Conservation (phyloP, 2,888 invertebrate genomes). For the Hemithea aestivaria region DNA sequence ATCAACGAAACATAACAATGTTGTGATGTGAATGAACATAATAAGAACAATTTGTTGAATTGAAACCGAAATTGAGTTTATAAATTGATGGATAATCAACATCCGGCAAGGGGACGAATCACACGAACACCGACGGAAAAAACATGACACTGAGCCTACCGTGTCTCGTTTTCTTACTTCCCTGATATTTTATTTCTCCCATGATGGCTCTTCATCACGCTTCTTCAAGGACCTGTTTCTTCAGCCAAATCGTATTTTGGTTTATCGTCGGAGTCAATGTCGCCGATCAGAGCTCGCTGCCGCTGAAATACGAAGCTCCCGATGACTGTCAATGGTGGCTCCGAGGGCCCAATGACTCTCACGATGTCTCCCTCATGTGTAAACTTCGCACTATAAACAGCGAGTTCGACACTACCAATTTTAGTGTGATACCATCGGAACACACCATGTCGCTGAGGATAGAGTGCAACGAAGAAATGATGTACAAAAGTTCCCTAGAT, state of each 20-base stretch:
- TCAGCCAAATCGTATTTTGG: slow-evolving; percentile 64
- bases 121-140: slow-evolving; percentile 74
- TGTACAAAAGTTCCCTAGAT: slow-evolving; percentile 88
- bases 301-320: slow-evolving; percentile 86
- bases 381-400: slow-evolving; percentile 91
- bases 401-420: slow-evolving; percentile 92
- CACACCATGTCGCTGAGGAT: slow-evolving; percentile 88
- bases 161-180: slow-evolving; percentile 73
- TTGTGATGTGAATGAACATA: slow-evolving; percentile 46
- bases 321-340: slow-evolving; percentile 92
- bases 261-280: slow-evolving; percentile 65
- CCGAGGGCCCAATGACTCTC: slow-evolving; percentile 79
- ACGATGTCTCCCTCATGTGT: slow-evolving; percentile 88
- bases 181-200: slow-evolving; percentile 70
- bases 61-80: slow-evolving; percentile 55
- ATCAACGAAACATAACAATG: slow-evolving; percentile 26
- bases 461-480: slow-evolving; percentile 88
- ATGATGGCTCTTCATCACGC: slow-evolving; percentile 64
- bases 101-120: slow-evolving; percentile 69
- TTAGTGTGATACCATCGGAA: slow-evolving; percentile 91
- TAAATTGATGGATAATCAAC: slow-evolving; percentile 76
- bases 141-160: slow-evolving; percentile 75
- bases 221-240: slow-evolving; percentile 54
- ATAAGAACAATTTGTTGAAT: slow-evolving; percentile 60
- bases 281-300: slow-evolving; percentile 71